Conservation (phyloP, 2,113 vertebrate species). For the Sula dactylatra region DNA sequence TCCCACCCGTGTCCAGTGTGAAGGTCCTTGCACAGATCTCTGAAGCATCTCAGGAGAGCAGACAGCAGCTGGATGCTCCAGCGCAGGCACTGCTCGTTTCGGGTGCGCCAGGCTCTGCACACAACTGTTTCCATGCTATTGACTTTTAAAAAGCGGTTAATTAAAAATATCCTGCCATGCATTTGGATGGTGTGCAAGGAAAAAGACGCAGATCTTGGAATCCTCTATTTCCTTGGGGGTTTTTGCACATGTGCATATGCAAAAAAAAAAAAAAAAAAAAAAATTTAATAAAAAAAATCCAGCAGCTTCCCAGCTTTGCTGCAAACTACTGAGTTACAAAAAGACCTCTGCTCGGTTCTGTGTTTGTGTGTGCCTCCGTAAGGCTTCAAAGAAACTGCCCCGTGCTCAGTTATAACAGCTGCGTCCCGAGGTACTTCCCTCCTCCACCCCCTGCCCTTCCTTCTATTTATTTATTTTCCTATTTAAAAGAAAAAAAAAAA, state of each 20-base stretch:
- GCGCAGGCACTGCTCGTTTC: rapidly evolving
- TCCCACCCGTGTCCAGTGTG: rapidly evolving
- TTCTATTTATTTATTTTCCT: not conserved
- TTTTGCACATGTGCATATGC: not conserved
- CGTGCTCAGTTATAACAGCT: not conserved
- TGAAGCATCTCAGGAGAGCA: not conserved
- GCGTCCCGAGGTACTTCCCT: not conserved
- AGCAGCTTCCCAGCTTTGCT: not conserved
- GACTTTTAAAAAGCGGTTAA: not conserved
- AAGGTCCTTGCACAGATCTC: not conserved
- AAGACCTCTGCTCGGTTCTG: not conserved
- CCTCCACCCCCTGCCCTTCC: not conserved
- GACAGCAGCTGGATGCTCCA: not conserved
- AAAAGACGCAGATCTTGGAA: rapidly evolving
- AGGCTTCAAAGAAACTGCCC: not conserved
- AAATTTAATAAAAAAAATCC: not conserved
- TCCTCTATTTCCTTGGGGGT: not conserved
- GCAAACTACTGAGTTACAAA: rapidly evolving
- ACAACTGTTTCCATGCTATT: not conserved
- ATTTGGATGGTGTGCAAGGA: not conserved
- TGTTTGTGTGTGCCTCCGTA: not conserved
- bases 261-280: not conserved
- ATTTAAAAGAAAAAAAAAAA: not conserved
- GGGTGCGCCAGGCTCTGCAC: not conserved
- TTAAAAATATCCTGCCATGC: not conserved